These are phyloP conservation scores for Pachymerium ferrugineum DNA, from an alignment of 2,888 invertebrate species.

Conservation along the genomic window DNA sequence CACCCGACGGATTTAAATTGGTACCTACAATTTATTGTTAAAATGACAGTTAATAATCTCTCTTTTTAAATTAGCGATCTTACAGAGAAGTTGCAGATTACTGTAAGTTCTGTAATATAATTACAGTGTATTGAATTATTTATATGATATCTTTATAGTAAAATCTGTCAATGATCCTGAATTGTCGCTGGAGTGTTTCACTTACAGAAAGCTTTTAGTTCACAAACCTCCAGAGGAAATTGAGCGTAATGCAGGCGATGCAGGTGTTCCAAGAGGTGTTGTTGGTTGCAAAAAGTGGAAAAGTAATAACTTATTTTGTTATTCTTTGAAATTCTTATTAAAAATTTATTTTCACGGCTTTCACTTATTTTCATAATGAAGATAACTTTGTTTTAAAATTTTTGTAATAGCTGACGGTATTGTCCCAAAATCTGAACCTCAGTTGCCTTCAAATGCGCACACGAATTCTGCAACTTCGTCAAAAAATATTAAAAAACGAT, in stretches of 20 bases:
- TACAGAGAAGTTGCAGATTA: neutral
- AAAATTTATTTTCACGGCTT: too few relatives aligned
- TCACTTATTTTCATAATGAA: too few relatives aligned
- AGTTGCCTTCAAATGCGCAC: too few relatives aligned
- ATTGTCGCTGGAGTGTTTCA: neutral
- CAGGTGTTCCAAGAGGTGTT: neutral
- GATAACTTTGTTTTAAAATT: too few relatives aligned
- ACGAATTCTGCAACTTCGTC: too few relatives aligned
- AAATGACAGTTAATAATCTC: neutral
- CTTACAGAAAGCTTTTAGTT: neutral
- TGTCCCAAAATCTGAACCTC: too few relatives aligned
- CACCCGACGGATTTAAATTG: neutral
- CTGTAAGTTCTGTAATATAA: neutral
- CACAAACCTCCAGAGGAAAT: neutral
- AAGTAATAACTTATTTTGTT: too few relatives aligned
- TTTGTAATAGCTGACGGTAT: too few relatives aligned
- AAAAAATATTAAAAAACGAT: too few relatives aligned
- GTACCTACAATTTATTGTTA: neutral
- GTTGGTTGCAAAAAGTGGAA: neutral
- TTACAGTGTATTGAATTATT: neutral
- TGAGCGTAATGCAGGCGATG: slow-evolving; percentile 12
- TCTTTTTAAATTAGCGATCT: neutral
- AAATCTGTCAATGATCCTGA: neutral
- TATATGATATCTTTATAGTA: neutral
- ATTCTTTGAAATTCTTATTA: too few relatives aligned